Conservation (phyloP, 2,797 vertebrate genomes). For the Rhincodon typus region DNA sequence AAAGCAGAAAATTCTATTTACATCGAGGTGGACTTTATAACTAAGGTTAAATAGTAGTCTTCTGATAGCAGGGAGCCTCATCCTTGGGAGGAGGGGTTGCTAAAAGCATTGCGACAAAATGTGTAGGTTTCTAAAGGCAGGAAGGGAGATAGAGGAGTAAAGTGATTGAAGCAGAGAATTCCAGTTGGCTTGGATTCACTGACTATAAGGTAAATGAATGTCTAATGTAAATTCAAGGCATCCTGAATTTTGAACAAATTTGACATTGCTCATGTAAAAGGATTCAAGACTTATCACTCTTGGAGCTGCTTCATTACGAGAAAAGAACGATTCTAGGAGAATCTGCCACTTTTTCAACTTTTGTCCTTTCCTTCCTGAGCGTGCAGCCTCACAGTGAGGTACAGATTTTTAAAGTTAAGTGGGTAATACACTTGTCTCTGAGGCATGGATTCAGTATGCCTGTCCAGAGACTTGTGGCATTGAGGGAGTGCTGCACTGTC, state of each 20-base stretch:
- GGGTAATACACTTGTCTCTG: neutral
- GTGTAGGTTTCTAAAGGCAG: neutral
- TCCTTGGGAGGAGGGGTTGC: neutral
- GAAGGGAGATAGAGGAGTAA: neutral
- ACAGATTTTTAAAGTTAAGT: neutral
- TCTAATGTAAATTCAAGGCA: slow-evolving; percentile 9
- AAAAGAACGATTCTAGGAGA: neutral
- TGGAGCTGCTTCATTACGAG: neutral
- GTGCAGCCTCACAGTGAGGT: neutral
- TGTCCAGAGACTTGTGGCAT: neutral
- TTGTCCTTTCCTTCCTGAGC: neutral
- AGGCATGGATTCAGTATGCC: neutral
- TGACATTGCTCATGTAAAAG: neutral
- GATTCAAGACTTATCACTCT: neutral
- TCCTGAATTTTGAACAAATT: neutral
- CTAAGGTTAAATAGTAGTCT: neutral
- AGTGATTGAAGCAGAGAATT: neutral
- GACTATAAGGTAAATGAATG: neutral
- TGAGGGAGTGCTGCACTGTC: neutral
- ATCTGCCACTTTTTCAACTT: neutral
- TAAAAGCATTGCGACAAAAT: neutral
- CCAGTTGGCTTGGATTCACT: neutral
- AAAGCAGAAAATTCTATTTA: too few species aligned
- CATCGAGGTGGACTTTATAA: neutral
- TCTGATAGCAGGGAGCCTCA: neutral